A percentile compares a stretch with the other conserved stretches of the same genome.
phyloP scores from a whole-genome alignment of 2,113 vertebrate genomes.

The Zosterops japonicus region DNA sequence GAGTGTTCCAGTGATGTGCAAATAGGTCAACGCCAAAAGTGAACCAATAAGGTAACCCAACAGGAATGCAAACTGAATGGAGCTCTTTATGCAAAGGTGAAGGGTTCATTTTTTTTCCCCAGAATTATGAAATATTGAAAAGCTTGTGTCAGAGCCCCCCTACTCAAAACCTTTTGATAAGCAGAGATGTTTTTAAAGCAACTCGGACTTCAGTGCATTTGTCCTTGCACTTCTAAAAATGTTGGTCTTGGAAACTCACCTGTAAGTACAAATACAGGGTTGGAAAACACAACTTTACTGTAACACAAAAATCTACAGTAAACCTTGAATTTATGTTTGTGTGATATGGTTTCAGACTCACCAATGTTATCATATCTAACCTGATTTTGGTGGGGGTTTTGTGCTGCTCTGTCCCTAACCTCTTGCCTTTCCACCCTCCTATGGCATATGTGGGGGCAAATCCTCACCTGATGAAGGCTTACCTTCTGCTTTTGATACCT shows the following conservation, averaged over 20 bases:
- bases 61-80: slow-evolving; percentile 52
- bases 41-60: slow-evolving; percentile 46
- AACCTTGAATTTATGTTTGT: background rate
- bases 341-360: background rate
- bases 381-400: background rate
- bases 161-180: slow-evolving; percentile 51
- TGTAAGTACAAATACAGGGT: background rate
- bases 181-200: slow-evolving; percentile 29
- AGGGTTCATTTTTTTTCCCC: slow-evolving; percentile 31
- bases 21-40: slow-evolving; percentile 39
- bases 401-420: background rate
- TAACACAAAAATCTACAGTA: background rate
- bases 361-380: background rate
- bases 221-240: slow-evolving; percentile 20
- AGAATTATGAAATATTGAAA: slow-evolving; percentile 57
- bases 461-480: background rate
- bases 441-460: background rate
- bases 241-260: slow-evolving; percentile 19
- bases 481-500: background rate
- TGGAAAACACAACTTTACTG: background rate
- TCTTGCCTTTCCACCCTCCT: background rate
- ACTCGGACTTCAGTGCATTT: background rate
- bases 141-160: background rate
- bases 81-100: slow-evolving; percentile 42
- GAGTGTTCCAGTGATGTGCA: slow-evolving; percentile 52